phyloP scores from a whole-genome alignment of 2,797 vertebrate species.

The Cygnus olor region DNA sequence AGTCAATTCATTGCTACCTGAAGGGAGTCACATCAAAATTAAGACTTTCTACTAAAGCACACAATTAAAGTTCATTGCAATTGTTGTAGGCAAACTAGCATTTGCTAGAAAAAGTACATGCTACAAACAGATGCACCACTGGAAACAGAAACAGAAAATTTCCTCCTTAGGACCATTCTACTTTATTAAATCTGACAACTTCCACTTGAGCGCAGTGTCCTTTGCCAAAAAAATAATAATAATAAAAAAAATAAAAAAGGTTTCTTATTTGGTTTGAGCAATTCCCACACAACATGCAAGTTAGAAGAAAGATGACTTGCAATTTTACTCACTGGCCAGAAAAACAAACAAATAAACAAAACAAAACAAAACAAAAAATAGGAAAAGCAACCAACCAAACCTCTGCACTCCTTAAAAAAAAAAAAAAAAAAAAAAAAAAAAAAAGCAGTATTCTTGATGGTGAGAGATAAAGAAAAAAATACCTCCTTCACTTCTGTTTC shows the following conservation, averaged over 20 bases:
- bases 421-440: not conserved
- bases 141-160: slow-evolving; percentile 69
- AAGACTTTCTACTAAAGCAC: slow-evolving; percentile 75
- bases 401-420: not conserved
- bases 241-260: slow-evolving; percentile 16
- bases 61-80: slow-evolving; percentile 76
- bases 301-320: slow-evolving; percentile 41
- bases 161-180: slow-evolving; percentile 58
- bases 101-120: slow-evolving; percentile 56
- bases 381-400: too few relatives aligned
- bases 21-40: slow-evolving; percentile 78
- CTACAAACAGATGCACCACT: slow-evolving; percentile 70
- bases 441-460: not conserved
- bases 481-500: not conserved
- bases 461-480: not conserved
- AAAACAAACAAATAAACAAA: not conserved
- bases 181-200: slow-evolving; percentile 73
- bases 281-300: not conserved
- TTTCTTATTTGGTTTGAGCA: slow-evolving; percentile 64
- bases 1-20: slow-evolving; percentile 75
- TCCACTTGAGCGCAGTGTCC: slow-evolving; percentile 55
- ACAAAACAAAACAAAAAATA: too few relatives aligned
- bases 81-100: slow-evolving; percentile 58
- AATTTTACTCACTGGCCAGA: slow-evolving; percentile 36
- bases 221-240: slow-evolving; percentile 21